Evolutionary conservation across 2,797 vertebrate species (phyloP).

Genomic region (Arnoldichthys spilopterus): DNA sequence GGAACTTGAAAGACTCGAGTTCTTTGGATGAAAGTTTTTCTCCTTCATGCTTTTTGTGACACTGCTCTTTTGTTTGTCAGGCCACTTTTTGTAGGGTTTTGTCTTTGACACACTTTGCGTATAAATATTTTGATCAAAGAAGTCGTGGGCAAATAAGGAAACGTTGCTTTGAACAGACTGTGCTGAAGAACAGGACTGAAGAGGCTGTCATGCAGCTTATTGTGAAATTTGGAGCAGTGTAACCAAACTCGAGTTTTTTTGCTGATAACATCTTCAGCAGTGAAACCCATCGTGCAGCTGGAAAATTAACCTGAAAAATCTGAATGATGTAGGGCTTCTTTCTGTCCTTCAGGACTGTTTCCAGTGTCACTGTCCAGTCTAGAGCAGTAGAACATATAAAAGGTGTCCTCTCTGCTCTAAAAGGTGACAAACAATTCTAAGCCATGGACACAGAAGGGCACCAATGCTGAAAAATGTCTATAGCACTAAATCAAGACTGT

Average conservation of each 20-base stretch:
- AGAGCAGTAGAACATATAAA: too few relatives aligned
- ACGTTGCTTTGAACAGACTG: slow-evolving; percentile 14
- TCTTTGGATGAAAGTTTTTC: slow-evolving; percentile 74
- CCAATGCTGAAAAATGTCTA: too few relatives aligned
- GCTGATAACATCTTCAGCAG: neutral
- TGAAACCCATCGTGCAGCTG: too few relatives aligned
- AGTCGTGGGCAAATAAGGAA: slow-evolving; percentile 21
- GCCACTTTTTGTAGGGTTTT: slow-evolving; percentile 70
- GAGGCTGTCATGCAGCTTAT: neutral
- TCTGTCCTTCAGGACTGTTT: too few relatives aligned
- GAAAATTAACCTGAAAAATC: too few relatives aligned
- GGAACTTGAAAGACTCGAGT: slow-evolving; percentile 73
- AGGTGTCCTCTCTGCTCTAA: too few relatives aligned
- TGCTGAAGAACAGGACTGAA: neutral
- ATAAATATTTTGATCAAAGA: slow-evolving; percentile 64
- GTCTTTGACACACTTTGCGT: slow-evolving; percentile 68
- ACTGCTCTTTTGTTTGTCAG: slow-evolving; percentile 71
- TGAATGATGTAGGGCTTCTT: too few relatives aligned
- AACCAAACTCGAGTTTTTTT: neutral
- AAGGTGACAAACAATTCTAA: too few relatives aligned
- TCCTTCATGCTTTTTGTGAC: slow-evolving; percentile 62
- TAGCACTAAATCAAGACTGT: too few relatives aligned
- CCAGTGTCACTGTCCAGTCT: too few relatives aligned
- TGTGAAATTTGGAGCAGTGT: neutral
- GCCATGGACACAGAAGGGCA: too few relatives aligned